phyloP scores from a whole-genome alignment of 92 coral and sea anemone species.

The Pocillopora grandis region DNA sequence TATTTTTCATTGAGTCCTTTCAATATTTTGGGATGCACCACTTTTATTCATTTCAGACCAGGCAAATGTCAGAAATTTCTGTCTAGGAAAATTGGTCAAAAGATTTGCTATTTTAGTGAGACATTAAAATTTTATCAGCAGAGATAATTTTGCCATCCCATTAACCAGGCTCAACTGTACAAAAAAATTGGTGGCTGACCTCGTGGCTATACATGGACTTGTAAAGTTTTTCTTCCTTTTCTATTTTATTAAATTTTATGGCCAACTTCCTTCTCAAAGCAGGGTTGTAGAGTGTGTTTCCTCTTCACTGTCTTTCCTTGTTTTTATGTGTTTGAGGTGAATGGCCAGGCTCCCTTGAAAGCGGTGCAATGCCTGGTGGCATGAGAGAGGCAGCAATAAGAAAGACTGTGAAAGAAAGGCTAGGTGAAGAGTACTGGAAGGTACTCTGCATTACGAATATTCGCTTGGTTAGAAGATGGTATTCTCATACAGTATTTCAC shows the following conservation, averaged over 20 bases:
- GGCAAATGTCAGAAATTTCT: background rate
- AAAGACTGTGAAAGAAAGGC: too few species aligned
- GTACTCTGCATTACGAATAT: too few species aligned
- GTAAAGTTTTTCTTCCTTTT: background rate
- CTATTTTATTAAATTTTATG: background rate
- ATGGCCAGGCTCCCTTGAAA: too few species aligned
- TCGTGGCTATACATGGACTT: background rate
- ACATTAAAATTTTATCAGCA: background rate
- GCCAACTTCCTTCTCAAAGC: background rate
- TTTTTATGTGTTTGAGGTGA: too few species aligned
- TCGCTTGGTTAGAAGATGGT: background rate
- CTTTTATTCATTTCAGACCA: too few species aligned
- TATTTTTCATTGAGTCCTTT: too few species aligned
- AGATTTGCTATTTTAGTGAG: background rate
- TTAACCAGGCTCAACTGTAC: conserved; percentile 3
- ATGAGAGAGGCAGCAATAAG: too few species aligned
- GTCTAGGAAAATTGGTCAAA: background rate
- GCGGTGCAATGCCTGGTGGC: too few species aligned
- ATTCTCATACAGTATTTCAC: background rate
- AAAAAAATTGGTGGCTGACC: background rate
- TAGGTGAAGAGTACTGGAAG: too few species aligned
- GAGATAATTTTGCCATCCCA: background rate
- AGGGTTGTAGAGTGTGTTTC: background rate
- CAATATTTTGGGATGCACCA: too few species aligned
- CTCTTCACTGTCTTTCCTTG: too few species aligned